Evolutionary conservation across 2,113 vertebrate species (phyloP).

Genomic region (Gambusia affinis): DNA sequence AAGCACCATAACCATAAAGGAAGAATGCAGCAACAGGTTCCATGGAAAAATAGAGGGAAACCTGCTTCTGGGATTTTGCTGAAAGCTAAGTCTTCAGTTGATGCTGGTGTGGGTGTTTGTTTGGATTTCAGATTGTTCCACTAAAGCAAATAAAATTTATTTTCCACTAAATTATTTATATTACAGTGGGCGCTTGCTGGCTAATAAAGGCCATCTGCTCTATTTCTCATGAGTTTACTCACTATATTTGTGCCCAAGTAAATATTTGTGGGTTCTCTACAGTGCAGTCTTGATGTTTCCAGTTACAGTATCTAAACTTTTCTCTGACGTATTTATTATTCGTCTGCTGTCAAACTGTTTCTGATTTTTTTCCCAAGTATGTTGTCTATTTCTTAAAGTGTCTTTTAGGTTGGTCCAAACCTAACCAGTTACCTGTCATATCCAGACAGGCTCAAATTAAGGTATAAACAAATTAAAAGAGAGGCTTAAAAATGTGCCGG

Average conservation of each 20-base stretch:
- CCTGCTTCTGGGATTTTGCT: conserved; percentile 47
- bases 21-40: conserved; percentile 72
- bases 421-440: neutral
- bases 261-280: neutral
- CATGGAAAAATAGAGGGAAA: conserved; percentile 60
- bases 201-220: conserved; percentile 2
- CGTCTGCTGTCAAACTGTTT: neutral
- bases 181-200: neutral
- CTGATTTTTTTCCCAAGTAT: neutral
- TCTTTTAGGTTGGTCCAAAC: neutral
- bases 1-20: conserved; percentile 61
- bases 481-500: neutral
- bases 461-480: neutral
- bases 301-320: neutral
- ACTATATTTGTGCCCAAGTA: conserved; percentile 1
- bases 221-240: neutral
- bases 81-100: conserved; percentile 25
- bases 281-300: neutral
- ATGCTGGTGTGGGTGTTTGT: conserved; percentile 46
- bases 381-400: neutral
- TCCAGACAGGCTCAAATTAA: neutral
- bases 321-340: neutral
- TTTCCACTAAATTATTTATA: conserved; percentile 20
- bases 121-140: conserved; percentile 32
- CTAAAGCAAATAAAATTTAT: conserved; percentile 12